These are phyloP conservation scores for Uropetala carovei DNA, from an alignment of 2,888 invertebrate genomes.

Conservation along the genomic window DNA sequence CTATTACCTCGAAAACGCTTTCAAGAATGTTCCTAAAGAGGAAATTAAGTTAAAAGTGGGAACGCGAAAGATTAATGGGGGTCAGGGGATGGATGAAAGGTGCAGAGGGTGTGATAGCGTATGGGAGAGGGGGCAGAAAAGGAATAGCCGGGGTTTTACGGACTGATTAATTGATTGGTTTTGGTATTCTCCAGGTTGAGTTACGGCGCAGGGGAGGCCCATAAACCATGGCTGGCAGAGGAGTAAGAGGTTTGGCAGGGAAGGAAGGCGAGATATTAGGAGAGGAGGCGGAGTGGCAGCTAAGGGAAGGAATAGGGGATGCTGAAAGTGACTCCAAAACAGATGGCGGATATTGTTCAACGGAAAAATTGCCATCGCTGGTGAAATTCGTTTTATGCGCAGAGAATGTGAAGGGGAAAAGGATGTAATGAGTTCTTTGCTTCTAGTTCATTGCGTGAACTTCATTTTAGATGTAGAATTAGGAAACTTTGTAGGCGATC, in stretches of 20 bases:
- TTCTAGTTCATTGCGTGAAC: too few relatives aligned
- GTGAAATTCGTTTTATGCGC: too few relatives aligned
- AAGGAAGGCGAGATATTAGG: background rate
- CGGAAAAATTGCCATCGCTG: background rate
- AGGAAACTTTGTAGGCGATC: too few relatives aligned
- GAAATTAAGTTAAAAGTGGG: conserved; percentile 44
- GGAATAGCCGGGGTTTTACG: background rate
- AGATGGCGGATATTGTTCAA: background rate
- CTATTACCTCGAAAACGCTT: conserved; percentile 27
- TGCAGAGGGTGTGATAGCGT: background rate
- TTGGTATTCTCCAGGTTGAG: conserved; percentile 47
- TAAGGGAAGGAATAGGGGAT: background rate
- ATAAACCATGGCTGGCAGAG: conserved; percentile 8
- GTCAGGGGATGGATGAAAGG: conserved; percentile 36
- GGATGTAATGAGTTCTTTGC: too few relatives aligned
- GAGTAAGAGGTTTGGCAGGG: conserved; percentile 19
- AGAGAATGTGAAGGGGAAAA: too few relatives aligned
- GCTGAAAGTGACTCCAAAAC: background rate
- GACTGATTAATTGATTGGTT: conserved; percentile 48
- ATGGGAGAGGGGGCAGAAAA: background rate
- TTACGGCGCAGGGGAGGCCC: conserved; percentile 31
- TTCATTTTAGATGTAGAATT: too few relatives aligned
- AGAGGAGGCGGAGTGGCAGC: background rate
- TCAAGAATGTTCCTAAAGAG: conserved; percentile 37
- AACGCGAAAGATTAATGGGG: conserved; percentile 39